Evolutionary conservation across 2,888 invertebrate genomes (phyloP), one percentile per base, ranked within the genome.

Genomic region (Nomada ruficornis): DNA sequence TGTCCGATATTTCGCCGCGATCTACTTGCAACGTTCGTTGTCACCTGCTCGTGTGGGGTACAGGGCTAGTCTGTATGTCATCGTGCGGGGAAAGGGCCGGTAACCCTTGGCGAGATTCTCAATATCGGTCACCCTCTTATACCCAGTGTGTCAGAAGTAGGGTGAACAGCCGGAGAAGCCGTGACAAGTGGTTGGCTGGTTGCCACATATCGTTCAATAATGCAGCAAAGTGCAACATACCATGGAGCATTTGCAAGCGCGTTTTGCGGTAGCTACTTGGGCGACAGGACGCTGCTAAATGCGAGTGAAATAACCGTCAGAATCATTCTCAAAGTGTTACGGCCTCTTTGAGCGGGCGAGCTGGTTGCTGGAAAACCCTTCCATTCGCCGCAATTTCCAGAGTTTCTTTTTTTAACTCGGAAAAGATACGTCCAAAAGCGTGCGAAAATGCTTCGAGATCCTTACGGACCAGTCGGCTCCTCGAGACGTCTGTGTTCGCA

Each of bases 151-250:
- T 62, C 80, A 78, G 77, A 82, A 77, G 70, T 69, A 85, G 81
- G 88, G 89, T 89, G 89, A 91, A 90, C 72, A 89, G 47, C 88
- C 91, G 74, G 80, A 79, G 81, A 86, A 82, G 81, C 81, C 82
- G 77, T 83, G 88, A 88, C 87, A 89, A 90, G 88, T 88, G 87
- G 88, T 90, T 90, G 91, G 90, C 89, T 73, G 71, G 68, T 18
- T 89, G 90, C 89, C 90, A 89, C 70, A 59, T 79, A 78, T 47
- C 60, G 80, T 68, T 86, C 82, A 59, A 83, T 81, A 77, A 69
- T 42, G 72, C 52, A 62, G 44, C 77, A 80, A 80, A 83, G 59
- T 82, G 78, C 72, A 82, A 78, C 72, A 77, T 67, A 63, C 77
- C 50, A 36, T 76, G 68, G 44, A 69, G 55, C 75, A 50, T 64